phyloP scores from a whole-genome alignment of 2,113 vertebrate species.

The Crocuta crocuta region DNA sequence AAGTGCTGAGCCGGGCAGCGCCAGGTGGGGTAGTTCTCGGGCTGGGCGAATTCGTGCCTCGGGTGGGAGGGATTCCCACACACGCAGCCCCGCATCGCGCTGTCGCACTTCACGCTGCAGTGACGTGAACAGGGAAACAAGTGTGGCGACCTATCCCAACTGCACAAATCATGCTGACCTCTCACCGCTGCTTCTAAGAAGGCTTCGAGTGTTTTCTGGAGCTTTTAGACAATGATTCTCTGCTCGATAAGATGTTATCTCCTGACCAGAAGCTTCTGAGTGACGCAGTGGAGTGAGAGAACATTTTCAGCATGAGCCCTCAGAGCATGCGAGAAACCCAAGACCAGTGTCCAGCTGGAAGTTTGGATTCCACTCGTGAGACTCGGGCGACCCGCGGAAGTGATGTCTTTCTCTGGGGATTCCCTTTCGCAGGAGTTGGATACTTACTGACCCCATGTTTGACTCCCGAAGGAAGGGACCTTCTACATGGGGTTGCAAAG shows the following conservation, averaged over 20 bases:
- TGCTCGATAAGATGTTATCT: background rate
- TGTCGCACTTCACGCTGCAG: fast-evolving
- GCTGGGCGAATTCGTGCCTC: fast-evolving
- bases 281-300: fast-evolving
- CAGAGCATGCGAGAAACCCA: fast-evolving
- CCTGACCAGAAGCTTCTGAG: background rate
- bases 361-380: fast-evolving
- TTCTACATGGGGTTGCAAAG: background rate
- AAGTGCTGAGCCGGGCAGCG: too few species aligned
- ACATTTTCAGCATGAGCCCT: background rate
- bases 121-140: fast-evolving
- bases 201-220: background rate
- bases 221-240: background rate
- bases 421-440: background rate
- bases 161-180: fast-evolving
- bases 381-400: background rate
- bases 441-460: fast-evolving
- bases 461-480: background rate
- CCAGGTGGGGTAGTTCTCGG: fast-evolving
- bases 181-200: background rate
- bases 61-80: background rate
- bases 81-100: background rate
- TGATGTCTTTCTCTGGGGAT: background rate
- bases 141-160: fast-evolving
- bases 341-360: fast-evolving